phyloP scores from a whole-genome alignment of 2,113 vertebrate genomes.

The Tenebrosternarchus preto region DNA sequence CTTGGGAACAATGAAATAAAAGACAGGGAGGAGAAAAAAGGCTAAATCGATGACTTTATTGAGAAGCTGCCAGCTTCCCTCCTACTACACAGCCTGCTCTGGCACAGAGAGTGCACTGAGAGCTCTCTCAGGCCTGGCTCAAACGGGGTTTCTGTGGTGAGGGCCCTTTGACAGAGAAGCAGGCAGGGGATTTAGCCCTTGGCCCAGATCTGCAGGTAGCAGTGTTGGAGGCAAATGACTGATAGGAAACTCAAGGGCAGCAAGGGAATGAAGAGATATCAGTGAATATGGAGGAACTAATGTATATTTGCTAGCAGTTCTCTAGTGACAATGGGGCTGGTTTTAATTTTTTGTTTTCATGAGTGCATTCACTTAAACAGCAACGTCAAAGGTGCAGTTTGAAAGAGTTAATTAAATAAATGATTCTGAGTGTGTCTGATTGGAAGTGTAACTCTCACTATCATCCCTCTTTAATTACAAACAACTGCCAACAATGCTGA shows the following conservation, averaged over 20 bases:
- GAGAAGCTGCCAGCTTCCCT: constrained; percentile 47
- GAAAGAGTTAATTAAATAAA: neutral
- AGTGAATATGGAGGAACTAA: neutral
- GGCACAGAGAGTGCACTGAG: constrained; percentile 34
- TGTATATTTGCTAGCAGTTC: neutral
- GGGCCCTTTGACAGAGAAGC: constrained; percentile 25
- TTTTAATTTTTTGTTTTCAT: neutral
- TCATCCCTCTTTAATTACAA: constrained; percentile 2
- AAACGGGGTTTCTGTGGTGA: constrained; percentile 43
- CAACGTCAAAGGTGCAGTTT: no score
- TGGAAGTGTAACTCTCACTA: constrained; percentile 1
- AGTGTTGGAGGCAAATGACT: constrained; percentile 27
- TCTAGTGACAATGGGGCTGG: neutral
- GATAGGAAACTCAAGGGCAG: constrained; percentile 41
- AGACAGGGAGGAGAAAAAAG: constrained; percentile 23
- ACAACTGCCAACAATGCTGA: constrained; percentile 33
- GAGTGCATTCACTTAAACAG: neutral
- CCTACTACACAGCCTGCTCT: constrained; percentile 43
- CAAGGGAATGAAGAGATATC: neutral
- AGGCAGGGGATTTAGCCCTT: constrained; percentile 26
- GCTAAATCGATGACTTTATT: constrained; percentile 53
- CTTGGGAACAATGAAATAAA: constrained; percentile 49
- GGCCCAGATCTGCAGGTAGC: constrained; percentile 37
- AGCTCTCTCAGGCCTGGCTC: constrained; percentile 38
- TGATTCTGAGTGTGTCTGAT: neutral